Conservation (phyloP, 2,888 invertebrate genomes). For the Catocala fraxini region DNA sequence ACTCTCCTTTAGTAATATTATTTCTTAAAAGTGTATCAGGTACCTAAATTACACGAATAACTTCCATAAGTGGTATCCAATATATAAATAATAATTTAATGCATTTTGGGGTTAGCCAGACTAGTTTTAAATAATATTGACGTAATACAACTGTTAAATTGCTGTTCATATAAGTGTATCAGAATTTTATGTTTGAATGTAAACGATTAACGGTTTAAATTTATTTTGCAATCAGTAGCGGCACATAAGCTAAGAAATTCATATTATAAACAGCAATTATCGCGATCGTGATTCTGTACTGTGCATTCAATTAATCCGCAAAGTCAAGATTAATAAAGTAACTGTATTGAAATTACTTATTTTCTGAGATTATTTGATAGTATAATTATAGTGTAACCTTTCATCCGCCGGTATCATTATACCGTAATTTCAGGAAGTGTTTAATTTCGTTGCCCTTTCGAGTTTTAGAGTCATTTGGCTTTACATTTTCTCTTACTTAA, state of each 20-base stretch:
- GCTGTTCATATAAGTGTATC: too few relatives aligned
- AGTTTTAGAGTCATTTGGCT: conserved; percentile 38
- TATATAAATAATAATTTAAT: too few relatives aligned
- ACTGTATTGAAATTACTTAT: conserved; percentile 30
- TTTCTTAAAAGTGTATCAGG: too few relatives aligned
- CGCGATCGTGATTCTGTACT: conserved; percentile 15
- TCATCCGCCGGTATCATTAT: conserved; percentile 40
- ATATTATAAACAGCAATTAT: conserved; percentile 8
- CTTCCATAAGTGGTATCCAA: too few relatives aligned
- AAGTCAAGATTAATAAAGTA: conserved; percentile 20
- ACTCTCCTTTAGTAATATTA: too few relatives aligned
- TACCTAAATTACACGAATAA: too few relatives aligned
- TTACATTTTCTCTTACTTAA: conserved; percentile 11
- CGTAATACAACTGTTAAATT: too few relatives aligned
- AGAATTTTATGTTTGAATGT: too few relatives aligned
- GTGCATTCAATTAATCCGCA: conserved; percentile 21
- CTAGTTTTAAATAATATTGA: too few relatives aligned
- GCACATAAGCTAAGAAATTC: background rate
- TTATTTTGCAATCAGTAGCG: background rate
- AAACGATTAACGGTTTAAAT: too few relatives aligned
- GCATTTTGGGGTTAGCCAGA: too few relatives aligned
- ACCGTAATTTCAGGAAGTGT: conserved; percentile 49
- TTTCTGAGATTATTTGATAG: conserved; percentile 40
- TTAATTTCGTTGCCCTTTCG: conserved; percentile 33
- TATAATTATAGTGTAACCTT: conserved; percentile 42